Evolutionary conservation across 2,797 vertebrate genomes (phyloP).

Genomic region (Capromys pilorides): DNA sequence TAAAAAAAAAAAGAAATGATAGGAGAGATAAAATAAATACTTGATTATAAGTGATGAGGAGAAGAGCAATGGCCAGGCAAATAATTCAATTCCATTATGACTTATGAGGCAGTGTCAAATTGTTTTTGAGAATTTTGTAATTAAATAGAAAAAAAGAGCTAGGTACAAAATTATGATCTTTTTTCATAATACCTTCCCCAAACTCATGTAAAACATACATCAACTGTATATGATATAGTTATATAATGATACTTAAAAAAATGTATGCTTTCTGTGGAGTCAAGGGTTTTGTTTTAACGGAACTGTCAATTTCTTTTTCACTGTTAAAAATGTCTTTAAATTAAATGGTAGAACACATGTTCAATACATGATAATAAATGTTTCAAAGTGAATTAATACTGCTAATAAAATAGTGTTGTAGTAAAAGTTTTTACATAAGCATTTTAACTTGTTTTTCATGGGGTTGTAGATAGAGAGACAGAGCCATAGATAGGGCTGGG

Average conservation of each 20-base stretch:
- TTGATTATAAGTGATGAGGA: slow-evolving; percentile 33
- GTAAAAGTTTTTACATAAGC: slow-evolving; percentile 15
- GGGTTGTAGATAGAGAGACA: neutral
- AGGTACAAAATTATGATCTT: slow-evolving; percentile 42
- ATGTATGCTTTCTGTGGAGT: neutral
- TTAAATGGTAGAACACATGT: slow-evolving; percentile 25
- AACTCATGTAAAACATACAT: neutral
- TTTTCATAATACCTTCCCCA: neutral
- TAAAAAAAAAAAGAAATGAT: neutral
- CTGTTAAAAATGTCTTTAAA: slow-evolving; percentile 52
- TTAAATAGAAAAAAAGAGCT: slow-evolving; percentile 64
- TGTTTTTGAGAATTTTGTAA: slow-evolving; percentile 54
- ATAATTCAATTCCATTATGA: neutral
- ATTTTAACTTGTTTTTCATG: slow-evolving; percentile 39
- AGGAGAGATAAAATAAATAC: slow-evolving; percentile 29
- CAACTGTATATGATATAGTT: neutral
- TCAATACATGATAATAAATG: slow-evolving; percentile 12
- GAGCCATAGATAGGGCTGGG: too few species aligned
- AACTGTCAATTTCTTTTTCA: slow-evolving; percentile 41
- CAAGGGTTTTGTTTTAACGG: slow-evolving; percentile 22
- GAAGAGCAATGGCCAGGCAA: slow-evolving; percentile 16
- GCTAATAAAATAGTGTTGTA: slow-evolving; percentile 28
- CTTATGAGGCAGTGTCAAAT: slow-evolving; percentile 28
- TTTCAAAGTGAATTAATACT: slow-evolving; percentile 32
- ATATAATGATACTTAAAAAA: neutral